Evolutionary conservation across 2,113 vertebrate species (phyloP).

Genomic region (Thinocorus orbignyianus): DNA sequence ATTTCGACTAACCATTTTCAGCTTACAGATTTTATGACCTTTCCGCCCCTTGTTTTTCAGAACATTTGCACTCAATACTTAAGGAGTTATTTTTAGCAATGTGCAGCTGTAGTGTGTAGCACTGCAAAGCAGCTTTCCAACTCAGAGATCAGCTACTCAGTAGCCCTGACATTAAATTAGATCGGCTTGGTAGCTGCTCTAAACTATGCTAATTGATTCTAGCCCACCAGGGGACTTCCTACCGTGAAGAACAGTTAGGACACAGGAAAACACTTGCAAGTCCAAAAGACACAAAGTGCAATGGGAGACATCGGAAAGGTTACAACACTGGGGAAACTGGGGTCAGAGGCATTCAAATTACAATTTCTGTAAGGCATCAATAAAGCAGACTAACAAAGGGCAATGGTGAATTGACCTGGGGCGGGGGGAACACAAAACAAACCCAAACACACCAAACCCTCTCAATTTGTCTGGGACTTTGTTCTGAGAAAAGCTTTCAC

Average conservation of each 20-base stretch:
- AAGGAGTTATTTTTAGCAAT: slow-evolving; percentile 19
- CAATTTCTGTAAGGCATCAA: background rate
- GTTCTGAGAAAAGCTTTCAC: background rate
- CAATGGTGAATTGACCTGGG: background rate
- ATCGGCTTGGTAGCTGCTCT: background rate
- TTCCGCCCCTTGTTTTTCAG: slow-evolving; percentile 8
- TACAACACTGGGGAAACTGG: background rate
- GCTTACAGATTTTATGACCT: slow-evolving; percentile 20
- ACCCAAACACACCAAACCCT: background rate
- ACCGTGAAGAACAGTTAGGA: background rate
- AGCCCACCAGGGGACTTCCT: background rate
- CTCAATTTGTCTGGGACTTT: background rate
- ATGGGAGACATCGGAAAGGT: background rate
- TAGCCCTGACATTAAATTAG: background rate
- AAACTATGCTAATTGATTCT: background rate
- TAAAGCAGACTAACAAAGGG: background rate
- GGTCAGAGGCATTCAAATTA: background rate
- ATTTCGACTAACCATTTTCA: background rate
- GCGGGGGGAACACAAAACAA: background rate
- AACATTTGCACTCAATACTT: background rate
- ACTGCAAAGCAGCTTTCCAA: background rate
- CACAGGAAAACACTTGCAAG: background rate
- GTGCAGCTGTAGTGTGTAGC: background rate
- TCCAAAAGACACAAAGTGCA: background rate
- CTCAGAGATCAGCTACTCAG: background rate